Conservation (phyloP, 2,888 invertebrate genomes). For the Phyto melanocephala region DNA sequence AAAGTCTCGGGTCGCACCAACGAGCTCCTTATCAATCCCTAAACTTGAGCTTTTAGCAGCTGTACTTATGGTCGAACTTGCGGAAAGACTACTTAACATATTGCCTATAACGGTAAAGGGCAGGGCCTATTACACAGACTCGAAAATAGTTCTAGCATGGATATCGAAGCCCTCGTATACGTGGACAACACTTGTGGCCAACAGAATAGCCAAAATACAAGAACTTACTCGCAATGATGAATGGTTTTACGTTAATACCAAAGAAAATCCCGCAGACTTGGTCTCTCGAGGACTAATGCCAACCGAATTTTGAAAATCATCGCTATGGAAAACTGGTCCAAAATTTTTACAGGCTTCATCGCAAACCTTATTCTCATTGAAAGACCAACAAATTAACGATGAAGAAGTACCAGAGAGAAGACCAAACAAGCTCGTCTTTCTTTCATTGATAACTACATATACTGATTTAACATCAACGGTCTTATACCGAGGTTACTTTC, state of each 20-base stretch:
- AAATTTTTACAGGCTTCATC: too few relatives aligned
- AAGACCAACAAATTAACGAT: background rate
- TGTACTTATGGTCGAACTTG: background rate
- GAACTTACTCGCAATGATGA: background rate
- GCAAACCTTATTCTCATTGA: background rate
- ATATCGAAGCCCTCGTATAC: background rate
- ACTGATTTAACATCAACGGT: background rate
- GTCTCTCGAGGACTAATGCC: background rate
- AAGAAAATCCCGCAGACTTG: conserved; percentile 11
- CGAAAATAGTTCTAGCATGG: too few relatives aligned
- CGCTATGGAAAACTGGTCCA: background rate
- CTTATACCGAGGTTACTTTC: background rate
- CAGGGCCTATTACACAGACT: background rate
- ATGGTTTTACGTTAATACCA: conserved; percentile 8
- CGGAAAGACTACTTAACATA: background rate
- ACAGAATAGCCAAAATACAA: conserved; percentile 17
- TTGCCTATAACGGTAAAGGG: background rate
- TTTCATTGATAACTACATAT: background rate
- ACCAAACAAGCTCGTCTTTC: background rate
- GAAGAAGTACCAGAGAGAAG: conserved; percentile 1
- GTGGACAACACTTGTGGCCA: conserved; percentile 7
- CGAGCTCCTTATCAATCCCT: background rate
- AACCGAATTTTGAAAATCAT: background rate
- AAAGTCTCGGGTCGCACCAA: background rate
- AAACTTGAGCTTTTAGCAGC: background rate